Percentiles rank a stretch among this genome's conserved stretches.
Evolutionary conservation across 1,140 invertebrate species (phyloP).

Genomic region (Hydropsyche tenuis): DNA sequence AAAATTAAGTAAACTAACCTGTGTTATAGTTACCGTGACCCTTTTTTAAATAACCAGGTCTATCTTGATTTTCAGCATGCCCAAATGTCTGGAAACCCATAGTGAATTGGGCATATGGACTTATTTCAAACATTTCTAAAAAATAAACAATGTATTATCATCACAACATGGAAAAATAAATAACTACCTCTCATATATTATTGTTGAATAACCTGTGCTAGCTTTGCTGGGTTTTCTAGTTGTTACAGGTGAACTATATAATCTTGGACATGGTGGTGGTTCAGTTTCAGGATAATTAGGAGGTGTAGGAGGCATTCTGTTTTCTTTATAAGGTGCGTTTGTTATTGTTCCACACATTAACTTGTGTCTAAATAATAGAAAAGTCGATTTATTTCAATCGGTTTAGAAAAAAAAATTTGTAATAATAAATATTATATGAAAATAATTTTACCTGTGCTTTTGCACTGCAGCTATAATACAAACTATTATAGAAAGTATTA

Average conservation of each 20-base stretch:
- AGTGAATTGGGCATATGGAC: constrained; percentile 83
- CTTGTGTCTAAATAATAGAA: constrained; percentile 52
- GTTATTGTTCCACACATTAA: constrained; percentile 56
- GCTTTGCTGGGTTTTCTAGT: constrained; percentile 59
- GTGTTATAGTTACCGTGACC: constrained; percentile 22
- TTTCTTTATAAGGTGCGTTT: constrained; percentile 58
- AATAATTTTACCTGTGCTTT: constrained; percentile 55
- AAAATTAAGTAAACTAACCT: constrained; percentile 5
- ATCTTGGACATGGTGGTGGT: constrained; percentile 56
- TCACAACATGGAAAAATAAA: not conserved
- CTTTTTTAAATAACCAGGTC: constrained; percentile 53
- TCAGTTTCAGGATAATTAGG: constrained; percentile 57
- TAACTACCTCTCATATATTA: constrained; percentile 12
- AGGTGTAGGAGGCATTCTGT: constrained; percentile 57
- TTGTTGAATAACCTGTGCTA: constrained; percentile 51
- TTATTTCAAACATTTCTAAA: constrained; percentile 82
- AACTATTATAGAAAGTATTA: constrained; percentile 58
- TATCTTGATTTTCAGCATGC: constrained; percentile 70
- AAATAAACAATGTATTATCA: constrained; percentile 40
- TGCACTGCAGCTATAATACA: constrained; percentile 49
- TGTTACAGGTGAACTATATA: constrained; percentile 61
- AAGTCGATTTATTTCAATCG: not conserved
- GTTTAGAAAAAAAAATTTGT: constrained; percentile 1
- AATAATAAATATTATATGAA: constrained; percentile 9
- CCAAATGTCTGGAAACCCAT: constrained; percentile 84